Evolutionary conservation across 2,888 invertebrate genomes (phyloP), one percentile per base, ranked within the genome.

Genomic region (Lampropteryx suffumata): DNA sequence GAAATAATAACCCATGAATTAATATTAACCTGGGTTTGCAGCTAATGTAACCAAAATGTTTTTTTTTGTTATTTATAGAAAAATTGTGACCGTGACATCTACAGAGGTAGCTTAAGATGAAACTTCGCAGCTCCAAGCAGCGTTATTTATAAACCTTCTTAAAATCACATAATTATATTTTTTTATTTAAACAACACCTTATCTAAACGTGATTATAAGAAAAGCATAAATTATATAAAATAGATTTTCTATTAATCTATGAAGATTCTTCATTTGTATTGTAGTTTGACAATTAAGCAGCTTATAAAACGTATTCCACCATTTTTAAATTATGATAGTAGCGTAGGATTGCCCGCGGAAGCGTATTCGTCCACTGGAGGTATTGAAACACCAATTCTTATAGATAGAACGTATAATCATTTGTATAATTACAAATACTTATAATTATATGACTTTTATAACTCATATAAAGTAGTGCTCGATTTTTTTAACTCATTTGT

Each of bases 341-440:
- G 59, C 36, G 17, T 51, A 48, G 37, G 42, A 61, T 72, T 73
- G 85, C 84, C 84, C 87, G 77, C 81, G 82, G 46, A 73, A 76
- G 81, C 79, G 76, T 61, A 76, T 73, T 77, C 87, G 89, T 89
- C 89, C 88, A 87, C 88, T 89, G 88, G 77, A 88, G 88, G 89
- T 89, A 84, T 71, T 61, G 62, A 60, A 82, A 90, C 89, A 90
- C 89, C 89, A 90, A 89, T 80, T 76, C 67, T 70, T 53, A 69
- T 82, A 82, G 80, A 66, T 64, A 78, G 67, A 55, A 54, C 26
- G 41, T 64, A 51, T n/a, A n/a, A n/a, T n/a, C 62, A 53, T 52
- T 58, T 32, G 44, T 49, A 50, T 52, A 58, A 39, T 39, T 57
- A 50, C 17, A 10, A 45, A 43, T n/a, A 37, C 52, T 50, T 44